Conservation (phyloP, 1,140 invertebrate genomes). For the Dendrolimus punctatus region DNA sequence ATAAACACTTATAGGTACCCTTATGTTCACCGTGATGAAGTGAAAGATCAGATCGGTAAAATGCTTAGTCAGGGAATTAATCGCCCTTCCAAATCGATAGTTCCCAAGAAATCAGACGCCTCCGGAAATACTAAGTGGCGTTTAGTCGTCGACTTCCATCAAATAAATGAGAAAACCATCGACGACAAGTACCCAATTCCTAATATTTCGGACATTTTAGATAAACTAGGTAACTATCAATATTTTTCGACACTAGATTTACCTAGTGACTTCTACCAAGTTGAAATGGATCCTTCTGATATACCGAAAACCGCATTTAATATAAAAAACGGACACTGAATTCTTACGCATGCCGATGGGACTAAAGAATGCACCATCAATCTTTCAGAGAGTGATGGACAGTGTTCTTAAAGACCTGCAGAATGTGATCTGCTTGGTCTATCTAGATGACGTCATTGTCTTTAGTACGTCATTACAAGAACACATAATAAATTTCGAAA, state of each 20-base stretch:
- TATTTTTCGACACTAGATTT: too few relatives aligned
- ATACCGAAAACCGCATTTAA: conserved; percentile 30
- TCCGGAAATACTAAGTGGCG: too few relatives aligned
- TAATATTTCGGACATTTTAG: too few relatives aligned
- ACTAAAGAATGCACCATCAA: conserved; percentile 8
- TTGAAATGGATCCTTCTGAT: conserved; percentile 20
- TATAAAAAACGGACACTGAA: conserved; percentile 28
- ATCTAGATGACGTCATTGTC: conserved; percentile 34
- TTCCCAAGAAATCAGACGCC: too few relatives aligned
- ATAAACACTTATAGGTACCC: conserved; percentile 6
- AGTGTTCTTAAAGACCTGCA: conserved; percentile 12
- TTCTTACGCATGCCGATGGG: conserved; percentile 36
- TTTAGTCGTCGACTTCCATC: too few relatives aligned
- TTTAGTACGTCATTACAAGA: too few relatives aligned
- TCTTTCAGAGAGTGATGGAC: conserved; percentile 10
- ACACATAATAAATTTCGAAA: too few relatives aligned
- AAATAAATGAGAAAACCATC: too few relatives aligned
- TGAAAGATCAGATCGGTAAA: conserved; percentile 1
- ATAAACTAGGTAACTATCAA: too few relatives aligned
- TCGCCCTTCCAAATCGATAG: too few relatives aligned
- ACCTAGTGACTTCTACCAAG: conserved; percentile 45
- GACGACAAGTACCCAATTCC: too few relatives aligned
- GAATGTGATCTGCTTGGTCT: conserved; percentile 25
- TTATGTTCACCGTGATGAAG: conserved; percentile 1
- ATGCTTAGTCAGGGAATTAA: too few relatives aligned